Conservation (phyloP, 2,113 vertebrate species). For the Pica pica region DNA sequence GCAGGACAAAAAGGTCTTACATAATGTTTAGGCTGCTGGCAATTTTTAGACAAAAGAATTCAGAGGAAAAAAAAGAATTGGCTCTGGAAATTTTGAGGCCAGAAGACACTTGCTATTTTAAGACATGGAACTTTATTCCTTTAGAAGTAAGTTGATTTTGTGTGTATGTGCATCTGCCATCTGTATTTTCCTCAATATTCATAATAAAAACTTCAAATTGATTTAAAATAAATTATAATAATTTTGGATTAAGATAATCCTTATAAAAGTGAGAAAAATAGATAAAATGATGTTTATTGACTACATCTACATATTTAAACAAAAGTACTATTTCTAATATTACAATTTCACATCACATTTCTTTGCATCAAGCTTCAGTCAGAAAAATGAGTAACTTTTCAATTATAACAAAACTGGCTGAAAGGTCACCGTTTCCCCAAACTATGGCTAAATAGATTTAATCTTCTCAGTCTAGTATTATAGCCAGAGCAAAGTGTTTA, state of each 20-base stretch:
- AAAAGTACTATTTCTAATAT: neutral
- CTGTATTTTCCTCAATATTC: neutral
- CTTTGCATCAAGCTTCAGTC: neutral
- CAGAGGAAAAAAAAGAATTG: neutral
- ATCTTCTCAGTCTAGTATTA: slow-evolving; percentile 21
- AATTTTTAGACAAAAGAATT: slow-evolving; percentile 19
- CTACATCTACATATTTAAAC: neutral
- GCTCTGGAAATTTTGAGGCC: neutral
- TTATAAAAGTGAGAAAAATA: neutral
- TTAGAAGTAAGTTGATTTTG: neutral
- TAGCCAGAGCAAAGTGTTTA: slow-evolving; percentile 25
- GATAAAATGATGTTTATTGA: neutral
- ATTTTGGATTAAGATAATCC: neutral
- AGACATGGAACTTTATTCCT: neutral
- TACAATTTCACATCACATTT: neutral
- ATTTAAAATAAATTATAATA: neutral
- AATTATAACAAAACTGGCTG: neutral
- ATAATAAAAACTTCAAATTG: neutral
- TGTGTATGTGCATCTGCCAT: neutral
- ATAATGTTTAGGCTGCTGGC: slow-evolving; percentile 23
- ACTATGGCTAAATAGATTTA: slow-evolving; percentile 22
- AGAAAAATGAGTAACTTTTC: neutral
- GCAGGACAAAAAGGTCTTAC: neutral
- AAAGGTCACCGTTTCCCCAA: slow-evolving; percentile 25
- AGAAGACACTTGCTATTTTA: neutral